A percentile compares a stretch with the other conserved stretches of the same genome.
Evolutionary conservation across 1,140 invertebrate species (phyloP).

Genomic region (Caenorhabditis briggsae): DNA sequence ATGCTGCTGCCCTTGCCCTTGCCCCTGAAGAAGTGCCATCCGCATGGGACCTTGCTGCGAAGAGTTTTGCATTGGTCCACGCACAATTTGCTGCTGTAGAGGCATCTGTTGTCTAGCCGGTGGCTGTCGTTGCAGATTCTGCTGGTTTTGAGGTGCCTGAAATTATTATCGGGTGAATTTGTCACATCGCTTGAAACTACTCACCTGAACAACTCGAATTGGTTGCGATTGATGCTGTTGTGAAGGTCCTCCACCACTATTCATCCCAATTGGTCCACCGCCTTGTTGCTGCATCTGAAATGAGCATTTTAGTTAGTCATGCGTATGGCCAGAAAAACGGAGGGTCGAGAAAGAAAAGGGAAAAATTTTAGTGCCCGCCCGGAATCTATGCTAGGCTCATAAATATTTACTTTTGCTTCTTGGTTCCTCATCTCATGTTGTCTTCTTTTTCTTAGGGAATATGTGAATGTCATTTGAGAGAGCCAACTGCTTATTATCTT

Average conservation of each 20-base stretch:
- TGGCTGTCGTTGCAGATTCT: background rate
- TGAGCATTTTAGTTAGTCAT: background rate
- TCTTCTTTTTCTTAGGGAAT: background rate
- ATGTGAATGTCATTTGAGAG: background rate
- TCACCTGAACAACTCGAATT: slow-evolving; percentile 2
- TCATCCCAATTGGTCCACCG: background rate
- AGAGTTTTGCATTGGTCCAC: slow-evolving; percentile 6
- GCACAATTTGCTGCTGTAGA: background rate
- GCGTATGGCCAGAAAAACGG: slow-evolving; percentile 12
- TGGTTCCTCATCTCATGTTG: background rate
- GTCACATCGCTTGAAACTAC: no score
- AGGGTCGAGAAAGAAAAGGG: background rate
- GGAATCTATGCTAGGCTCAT: slow-evolving; percentile 30
- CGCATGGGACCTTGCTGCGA: background rate
- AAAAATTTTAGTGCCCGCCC: background rate
- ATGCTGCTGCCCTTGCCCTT: background rate
- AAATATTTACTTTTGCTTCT: slow-evolving; percentile 34
- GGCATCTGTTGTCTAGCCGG: background rate
- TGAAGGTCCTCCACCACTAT: background rate
- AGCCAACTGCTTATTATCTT: background rate
- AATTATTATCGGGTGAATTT: background rate
- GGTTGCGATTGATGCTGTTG: background rate
- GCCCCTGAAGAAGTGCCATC: background rate
- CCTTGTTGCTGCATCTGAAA: slow-evolving; percentile 10
- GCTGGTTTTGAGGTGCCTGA: background rate